These are phyloP conservation scores for Anolis apletophallus DNA, from an alignment of 2,797 vertebrate species.

Conservation along the genomic window DNA sequence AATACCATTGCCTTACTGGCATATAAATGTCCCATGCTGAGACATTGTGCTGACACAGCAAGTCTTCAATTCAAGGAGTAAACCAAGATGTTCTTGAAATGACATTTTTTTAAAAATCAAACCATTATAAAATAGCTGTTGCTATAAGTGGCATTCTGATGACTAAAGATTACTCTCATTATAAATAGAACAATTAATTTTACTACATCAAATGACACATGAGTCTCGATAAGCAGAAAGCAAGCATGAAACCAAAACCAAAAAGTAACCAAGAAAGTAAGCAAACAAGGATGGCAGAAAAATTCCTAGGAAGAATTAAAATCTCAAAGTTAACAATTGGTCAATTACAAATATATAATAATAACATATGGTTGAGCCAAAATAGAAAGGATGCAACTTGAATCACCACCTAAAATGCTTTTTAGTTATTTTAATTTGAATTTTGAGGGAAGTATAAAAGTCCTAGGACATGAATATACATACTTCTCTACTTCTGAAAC, in stretches of 20 bases:
- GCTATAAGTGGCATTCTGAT: neutral
- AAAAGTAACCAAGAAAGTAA: too few relatives aligned
- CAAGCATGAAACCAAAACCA: neutral
- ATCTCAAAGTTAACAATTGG: neutral
- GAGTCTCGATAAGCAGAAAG: neutral
- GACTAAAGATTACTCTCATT: neutral
- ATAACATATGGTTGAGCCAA: neutral
- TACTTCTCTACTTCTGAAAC: neutral
- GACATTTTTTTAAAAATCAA: conserved; percentile 6
- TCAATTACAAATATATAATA: neutral
- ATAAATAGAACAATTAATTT: neutral
- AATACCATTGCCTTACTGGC: neutral
- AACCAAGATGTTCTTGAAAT: neutral
- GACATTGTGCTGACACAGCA: neutral
- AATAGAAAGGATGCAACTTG: neutral
- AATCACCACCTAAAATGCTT: neutral
- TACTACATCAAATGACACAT: neutral
- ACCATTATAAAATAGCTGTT: neutral
- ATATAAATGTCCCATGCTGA: neutral
- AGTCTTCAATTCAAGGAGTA: neutral
- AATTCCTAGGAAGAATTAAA: neutral
- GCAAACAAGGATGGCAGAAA: neutral
- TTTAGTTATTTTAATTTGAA: neutral
- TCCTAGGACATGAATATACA: neutral
- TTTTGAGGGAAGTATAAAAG: neutral